Conservation (phyloP, 2,113 vertebrate species). For the Fulmarus glacialis region DNA sequence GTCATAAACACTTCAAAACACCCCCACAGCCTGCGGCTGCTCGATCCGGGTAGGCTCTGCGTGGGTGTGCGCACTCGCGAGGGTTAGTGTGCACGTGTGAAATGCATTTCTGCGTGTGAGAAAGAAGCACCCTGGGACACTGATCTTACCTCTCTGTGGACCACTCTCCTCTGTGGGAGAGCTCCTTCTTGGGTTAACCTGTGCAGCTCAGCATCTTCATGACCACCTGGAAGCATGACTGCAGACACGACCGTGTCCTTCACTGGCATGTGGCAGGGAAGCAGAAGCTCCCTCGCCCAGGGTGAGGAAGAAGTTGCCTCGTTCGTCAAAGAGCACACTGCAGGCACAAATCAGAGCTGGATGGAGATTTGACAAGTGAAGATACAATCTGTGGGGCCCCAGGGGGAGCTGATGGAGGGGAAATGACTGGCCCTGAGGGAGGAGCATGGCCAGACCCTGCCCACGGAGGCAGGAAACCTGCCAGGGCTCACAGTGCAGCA, state of each 20-base stretch:
- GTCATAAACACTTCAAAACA: slow-evolving; percentile 8
- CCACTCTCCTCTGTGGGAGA: neutral
- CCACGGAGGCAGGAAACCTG: neutral
- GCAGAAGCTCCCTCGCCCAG: neutral
- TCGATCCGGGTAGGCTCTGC: neutral
- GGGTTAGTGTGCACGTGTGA: neutral
- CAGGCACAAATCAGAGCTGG: neutral
- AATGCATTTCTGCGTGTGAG: neutral
- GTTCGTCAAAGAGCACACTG: rapidly evolving
- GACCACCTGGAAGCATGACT: neutral
- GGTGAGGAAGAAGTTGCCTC: neutral
- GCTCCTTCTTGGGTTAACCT: neutral
- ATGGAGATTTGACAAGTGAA: neutral
- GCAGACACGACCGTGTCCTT: rapidly evolving
- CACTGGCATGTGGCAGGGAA: rapidly evolving
- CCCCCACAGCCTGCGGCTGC: slow-evolving; percentile 28
- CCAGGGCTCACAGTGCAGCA: neutral
- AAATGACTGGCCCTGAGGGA: neutral
- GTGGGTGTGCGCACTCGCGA: neutral
- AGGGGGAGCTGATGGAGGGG: neutral
- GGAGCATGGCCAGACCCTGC: neutral
- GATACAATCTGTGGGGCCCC: neutral
- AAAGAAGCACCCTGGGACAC: neutral
- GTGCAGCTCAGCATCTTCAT: neutral
- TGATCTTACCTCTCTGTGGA: neutral